Base-by-base conservation (phyloP, 2,888 invertebrate species). In the Adela reaumurella region DNA sequence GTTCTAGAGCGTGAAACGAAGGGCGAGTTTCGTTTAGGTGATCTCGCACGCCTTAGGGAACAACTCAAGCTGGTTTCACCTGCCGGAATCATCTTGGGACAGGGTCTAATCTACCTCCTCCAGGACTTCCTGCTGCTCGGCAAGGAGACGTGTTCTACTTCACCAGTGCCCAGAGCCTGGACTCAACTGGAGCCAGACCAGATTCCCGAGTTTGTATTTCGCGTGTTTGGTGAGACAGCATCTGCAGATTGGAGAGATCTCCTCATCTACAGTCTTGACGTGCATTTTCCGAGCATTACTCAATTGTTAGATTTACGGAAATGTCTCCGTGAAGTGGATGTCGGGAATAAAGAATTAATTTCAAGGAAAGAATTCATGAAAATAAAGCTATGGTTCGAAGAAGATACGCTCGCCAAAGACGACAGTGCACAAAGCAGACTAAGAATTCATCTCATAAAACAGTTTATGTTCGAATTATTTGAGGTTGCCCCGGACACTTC, bases 181-280 rank as follows among this genome's bases (percentile, higher is more conserved):
- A 65, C 59, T 51, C 61, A 58, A 11, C 54, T 83, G 11, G 67
- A 72, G 53, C 67, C 74, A 1, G 68, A 70, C 28, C 65, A 80
- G 53, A 63, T 82, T 19, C 62, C 72, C 1, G 69, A 67, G 54
- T 56, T 83, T 35, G 68, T 83, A 0, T 61, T 61, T 47, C 55
- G 62, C 29, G 52, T 86, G 16, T 87, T 82, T 59, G 84, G 83
- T 1, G 72, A 81, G 44, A 70, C 73, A 1, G 77, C 76, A 10
- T 81, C 80, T 52, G 58, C 86, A 10, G 83, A 86, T 57, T 88
- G 87, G 87, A 81, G 82, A 57, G 86, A 87, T 61, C 87, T 88
- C 57, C 65, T 87, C 11, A 69, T 87, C 53, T 81, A 81, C 57
- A 83, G 82, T 58, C 60, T 86, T 28, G 74, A 82, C 55, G 59